Percentiles rank a stretch among this genome's conserved stretches.
phyloP scores from a whole-genome alignment of 2,888 invertebrate species.

The Lagria hirta region DNA sequence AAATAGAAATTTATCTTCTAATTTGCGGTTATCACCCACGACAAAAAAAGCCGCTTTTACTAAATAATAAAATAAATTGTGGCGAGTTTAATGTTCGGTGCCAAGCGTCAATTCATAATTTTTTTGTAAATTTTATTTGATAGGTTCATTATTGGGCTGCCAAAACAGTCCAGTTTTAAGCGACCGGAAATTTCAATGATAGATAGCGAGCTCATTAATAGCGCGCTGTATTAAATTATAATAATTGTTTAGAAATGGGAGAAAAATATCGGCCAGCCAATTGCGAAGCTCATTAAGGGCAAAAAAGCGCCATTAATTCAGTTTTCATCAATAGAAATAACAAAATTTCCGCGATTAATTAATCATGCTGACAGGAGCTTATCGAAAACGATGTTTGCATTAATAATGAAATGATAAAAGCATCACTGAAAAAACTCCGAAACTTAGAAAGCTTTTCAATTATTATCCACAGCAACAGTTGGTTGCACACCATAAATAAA shows the following conservation, averaged over 20 bases:
- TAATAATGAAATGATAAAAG: constrained; percentile 18
- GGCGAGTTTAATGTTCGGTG: constrained; percentile 1
- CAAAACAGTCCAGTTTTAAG: too few species aligned
- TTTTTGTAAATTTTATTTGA: neutral
- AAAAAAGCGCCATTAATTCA: constrained; percentile 8
- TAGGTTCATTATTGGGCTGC: too few species aligned
- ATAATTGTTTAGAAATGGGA: constrained; percentile 6
- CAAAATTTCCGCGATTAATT: constrained; percentile 26
- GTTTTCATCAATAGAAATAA: constrained; percentile 27
- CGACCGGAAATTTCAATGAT: too few species aligned
- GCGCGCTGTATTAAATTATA: too few species aligned
- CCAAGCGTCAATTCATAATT: neutral
- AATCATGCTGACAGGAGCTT: constrained; percentile 23
- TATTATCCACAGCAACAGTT: constrained; percentile 22
- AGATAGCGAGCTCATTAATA: too few species aligned
- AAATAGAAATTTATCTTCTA: constrained; percentile 3
- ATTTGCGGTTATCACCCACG: neutral
- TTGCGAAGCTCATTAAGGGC: constrained; percentile 19
- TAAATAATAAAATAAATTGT: constrained; percentile 3
- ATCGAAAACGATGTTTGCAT: constrained; percentile 24
- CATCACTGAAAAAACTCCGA: constrained; percentile 11
- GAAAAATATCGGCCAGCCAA: constrained; percentile 7
- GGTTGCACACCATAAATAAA: too few species aligned
- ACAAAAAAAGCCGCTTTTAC: neutral
- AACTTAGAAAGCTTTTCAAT: constrained; percentile 13